Base-by-base conservation (phyloP, 2,888 invertebrate genomes). In the Rhorus exstirpatorius region DNA sequence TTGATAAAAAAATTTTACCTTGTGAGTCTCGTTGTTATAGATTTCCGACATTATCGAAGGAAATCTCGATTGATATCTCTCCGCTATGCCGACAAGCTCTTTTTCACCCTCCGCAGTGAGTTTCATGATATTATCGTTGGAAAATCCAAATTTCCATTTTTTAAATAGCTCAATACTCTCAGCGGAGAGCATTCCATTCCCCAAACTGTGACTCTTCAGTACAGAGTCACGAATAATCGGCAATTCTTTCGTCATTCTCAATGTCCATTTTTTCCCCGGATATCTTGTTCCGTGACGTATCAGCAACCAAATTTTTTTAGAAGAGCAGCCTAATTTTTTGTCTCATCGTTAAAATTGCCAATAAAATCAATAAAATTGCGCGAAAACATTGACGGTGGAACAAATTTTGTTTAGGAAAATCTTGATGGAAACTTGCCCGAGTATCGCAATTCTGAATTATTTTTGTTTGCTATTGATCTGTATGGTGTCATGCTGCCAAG, bases 201-300 rank as follows among this genome's bases (percentile, higher is more conserved):
- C 93, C 38, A 87, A 77, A 79, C 93, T 88, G 84, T 94, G 93
- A 84, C 94, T 94, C 24, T 93, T 86, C 83, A 96, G 84, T 83
- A 96, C 94, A 84, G 94, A 92, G 87, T 94, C 90, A 86, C 94
- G 94, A 26, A 96, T 90, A 51, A 93, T 89, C 35, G 94, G 93
- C 8, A 97, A 92, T 63, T 93, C 92, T 0, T 93, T 92, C 49
- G 93, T 94, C 92, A 96, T 95, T 31, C 90, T 91, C 7, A 91
- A 83, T 74, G 96, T 95, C 51, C 95, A 93, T 81, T 94, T 94
- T 68, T 92, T 91, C 85, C 95, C 94, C 0, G 97, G 97, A 91
- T 95, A 94, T 84, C 97, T 94, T n/a, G 97, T 96, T 2, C 97
- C 97, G 93, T 97, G 97, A 3, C 97, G 94, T 46, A 96, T 92